Conservation (phyloP, 1,140 invertebrate species). For the Oryzaephilus surinamensis region DNA sequence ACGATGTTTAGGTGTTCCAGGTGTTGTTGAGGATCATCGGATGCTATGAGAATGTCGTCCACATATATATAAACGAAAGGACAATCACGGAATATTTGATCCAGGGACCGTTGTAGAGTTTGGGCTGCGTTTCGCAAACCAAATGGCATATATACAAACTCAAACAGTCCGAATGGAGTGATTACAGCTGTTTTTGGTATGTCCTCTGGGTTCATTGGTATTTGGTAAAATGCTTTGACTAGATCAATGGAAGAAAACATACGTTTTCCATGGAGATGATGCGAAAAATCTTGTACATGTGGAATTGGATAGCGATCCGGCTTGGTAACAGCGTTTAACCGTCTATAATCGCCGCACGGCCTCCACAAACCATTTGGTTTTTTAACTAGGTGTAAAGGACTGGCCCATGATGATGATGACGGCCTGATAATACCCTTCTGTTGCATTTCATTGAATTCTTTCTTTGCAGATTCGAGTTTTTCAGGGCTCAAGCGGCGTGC, state of each 20-base stretch:
- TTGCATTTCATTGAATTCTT: slow-evolving; percentile 25
- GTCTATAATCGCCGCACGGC: slow-evolving; percentile 37
- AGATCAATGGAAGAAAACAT: slow-evolving; percentile 42
- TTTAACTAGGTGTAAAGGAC: slow-evolving; percentile 33
- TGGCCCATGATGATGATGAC: slow-evolving; percentile 33
- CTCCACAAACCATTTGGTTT: slow-evolving; percentile 34
- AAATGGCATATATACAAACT: slow-evolving; percentile 34
- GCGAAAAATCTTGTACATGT: slow-evolving; percentile 28
- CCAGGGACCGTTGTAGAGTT: slow-evolving; percentile 19
- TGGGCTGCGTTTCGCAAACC: slow-evolving; percentile 34
- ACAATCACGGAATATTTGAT: slow-evolving; percentile 6
- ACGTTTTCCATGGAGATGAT: slow-evolving; percentile 26
- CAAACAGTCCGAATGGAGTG: slow-evolving; percentile 33
- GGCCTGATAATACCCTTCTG: slow-evolving; percentile 22
- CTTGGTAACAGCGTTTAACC: slow-evolving; percentile 36
- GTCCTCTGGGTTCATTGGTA: slow-evolving; percentile 27
- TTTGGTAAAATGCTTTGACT: slow-evolving; percentile 39
- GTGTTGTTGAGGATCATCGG: slow-evolving; percentile 23
- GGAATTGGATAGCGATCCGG: slow-evolving; percentile 32
- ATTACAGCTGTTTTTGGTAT: slow-evolving; percentile 33
- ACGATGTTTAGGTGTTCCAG: slow-evolving; percentile 16
- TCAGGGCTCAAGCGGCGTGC: slow-evolving; percentile 29
- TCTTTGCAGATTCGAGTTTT: slow-evolving; percentile 19
- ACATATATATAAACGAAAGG: slow-evolving; percentile 21
- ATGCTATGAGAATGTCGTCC: slow-evolving; percentile 23